These are phyloP conservation scores for Antechinus stuartii DNA, from an alignment of 2,113 vertebrate species.

Conservation along the genomic window DNA sequence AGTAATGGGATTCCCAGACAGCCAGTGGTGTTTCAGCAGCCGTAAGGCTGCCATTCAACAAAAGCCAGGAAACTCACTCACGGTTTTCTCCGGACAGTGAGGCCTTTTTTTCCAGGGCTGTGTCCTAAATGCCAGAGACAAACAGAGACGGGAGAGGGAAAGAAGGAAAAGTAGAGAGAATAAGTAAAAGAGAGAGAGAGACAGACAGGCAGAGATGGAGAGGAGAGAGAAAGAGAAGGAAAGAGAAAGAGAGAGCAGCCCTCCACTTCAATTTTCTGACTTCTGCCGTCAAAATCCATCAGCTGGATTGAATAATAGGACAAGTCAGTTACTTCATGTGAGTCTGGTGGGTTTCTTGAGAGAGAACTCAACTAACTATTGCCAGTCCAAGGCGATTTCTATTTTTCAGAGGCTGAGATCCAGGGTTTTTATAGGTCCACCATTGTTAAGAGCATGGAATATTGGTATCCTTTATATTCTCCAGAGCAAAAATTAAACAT, in stretches of 20 bases:
- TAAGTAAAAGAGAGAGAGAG: not conserved
- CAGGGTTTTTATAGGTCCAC: not conserved
- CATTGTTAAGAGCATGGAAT: not conserved
- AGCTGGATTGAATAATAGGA: slow-evolving; percentile 58
- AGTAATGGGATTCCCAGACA: slow-evolving; percentile 76
- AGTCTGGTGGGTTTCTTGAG: not conserved
- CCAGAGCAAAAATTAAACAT: not conserved
- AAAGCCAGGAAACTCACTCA: slow-evolving; percentile 84
- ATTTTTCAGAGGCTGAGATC: not conserved
- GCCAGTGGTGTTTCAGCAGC: slow-evolving; percentile 71
- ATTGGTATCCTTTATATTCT: not conserved
- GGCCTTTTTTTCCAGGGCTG: slow-evolving; percentile 74
- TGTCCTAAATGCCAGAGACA: not conserved
- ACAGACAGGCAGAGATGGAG: not conserved
- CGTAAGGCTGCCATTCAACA: slow-evolving; percentile 77
- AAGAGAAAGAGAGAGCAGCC: not conserved
- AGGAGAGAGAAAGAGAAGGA: not conserved
- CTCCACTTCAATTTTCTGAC: slow-evolving; percentile 68
- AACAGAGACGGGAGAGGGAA: not conserved
- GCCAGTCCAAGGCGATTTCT: not conserved
- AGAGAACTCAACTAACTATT: not conserved
- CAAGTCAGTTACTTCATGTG: slow-evolving; percentile 15
- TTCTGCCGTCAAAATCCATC: slow-evolving; percentile 41
- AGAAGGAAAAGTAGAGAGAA: not conserved
- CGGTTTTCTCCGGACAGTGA: slow-evolving; percentile 75